Evolutionary conservation across 2,113 vertebrate species (phyloP).

Genomic region (Microtus ochrogaster): DNA sequence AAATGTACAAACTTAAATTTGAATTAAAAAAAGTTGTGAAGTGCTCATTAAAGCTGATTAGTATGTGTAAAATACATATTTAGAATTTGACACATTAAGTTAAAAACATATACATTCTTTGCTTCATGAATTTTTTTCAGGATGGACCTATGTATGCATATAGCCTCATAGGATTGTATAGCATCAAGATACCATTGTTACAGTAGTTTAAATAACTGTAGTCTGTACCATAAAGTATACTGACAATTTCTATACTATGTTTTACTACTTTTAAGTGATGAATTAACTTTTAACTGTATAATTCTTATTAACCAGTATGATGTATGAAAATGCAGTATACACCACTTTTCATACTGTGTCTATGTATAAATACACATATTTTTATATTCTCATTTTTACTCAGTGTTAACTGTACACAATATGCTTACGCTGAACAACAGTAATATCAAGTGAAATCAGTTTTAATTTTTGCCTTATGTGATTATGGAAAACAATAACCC

Average conservation of each 20-base stretch:
- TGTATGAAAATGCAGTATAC: not conserved
- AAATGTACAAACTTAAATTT: not conserved
- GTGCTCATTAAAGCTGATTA: not conserved
- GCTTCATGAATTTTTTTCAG: not conserved
- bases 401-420: not conserved
- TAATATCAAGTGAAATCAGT: not conserved
- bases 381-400: not conserved
- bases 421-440: not conserved
- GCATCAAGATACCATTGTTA: too few species aligned
- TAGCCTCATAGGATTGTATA: not conserved
- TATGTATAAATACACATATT: not conserved
- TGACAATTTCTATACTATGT: not conserved
- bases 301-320: not conserved
- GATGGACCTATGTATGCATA: not conserved
- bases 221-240: too few species aligned
- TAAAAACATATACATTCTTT: not conserved
- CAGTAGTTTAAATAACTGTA: not conserved
- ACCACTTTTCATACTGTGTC: not conserved
- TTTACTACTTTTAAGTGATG: not conserved
- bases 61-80: not conserved
- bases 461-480: not conserved
- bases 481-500: not conserved
- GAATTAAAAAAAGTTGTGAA: not conserved
- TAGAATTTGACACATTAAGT: not conserved
- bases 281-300: not conserved